phyloP scores from a whole-genome alignment of 1,140 invertebrate species.

The Ptiloglossa arizonensis region DNA sequence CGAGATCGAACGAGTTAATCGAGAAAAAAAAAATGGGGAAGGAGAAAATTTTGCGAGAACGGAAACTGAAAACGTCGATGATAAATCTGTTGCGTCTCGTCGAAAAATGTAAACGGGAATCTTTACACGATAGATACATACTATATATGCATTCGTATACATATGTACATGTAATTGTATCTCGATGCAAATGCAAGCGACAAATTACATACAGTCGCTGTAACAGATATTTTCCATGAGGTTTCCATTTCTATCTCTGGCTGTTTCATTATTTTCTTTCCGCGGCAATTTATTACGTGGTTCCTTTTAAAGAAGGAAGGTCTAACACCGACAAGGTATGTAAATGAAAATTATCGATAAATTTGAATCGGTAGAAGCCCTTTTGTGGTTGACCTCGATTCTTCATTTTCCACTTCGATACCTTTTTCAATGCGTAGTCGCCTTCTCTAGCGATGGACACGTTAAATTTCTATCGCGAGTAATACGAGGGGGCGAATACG shows the following conservation, averaged over 20 bases:
- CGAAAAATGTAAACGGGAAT: too few species aligned
- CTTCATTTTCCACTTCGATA: not conserved
- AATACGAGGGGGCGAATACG: not conserved
- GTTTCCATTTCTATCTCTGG: not conserved
- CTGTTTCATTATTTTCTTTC: not conserved
- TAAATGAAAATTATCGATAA: constrained; percentile 18
- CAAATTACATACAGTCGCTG: not conserved
- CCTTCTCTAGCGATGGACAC: not conserved
- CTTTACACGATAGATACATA: too few species aligned
- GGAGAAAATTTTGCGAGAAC: not conserved
- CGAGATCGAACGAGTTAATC: too few species aligned
- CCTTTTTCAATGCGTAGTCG: not conserved
- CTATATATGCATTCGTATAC: too few species aligned
- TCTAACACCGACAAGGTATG: not conserved
- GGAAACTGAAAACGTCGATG: not conserved
- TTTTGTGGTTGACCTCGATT: constrained; percentile 5
- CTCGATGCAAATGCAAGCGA: not conserved
- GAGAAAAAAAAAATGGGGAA: not conserved
- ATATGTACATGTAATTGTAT: not conserved
- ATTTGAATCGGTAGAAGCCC: not conserved
- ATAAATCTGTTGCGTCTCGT: too few species aligned
- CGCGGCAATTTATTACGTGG: not conserved
- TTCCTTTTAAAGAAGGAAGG: not conserved
- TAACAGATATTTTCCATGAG: not conserved
- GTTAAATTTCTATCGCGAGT: not conserved